Evolutionary conservation across 2,888 invertebrate species (phyloP).

Genomic region (Synanthedon vespiformis): DNA sequence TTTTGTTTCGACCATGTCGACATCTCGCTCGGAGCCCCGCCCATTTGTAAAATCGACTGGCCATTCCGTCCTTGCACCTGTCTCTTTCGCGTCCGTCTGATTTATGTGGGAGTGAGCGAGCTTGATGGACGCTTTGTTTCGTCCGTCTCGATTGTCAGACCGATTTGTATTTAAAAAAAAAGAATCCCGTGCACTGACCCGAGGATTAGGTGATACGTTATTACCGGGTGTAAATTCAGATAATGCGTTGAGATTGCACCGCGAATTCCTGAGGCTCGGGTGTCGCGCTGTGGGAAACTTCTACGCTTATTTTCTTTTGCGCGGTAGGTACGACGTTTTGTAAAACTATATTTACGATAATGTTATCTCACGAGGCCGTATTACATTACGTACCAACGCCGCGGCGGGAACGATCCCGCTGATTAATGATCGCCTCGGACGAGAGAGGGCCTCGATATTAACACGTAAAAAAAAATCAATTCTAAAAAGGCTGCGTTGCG

Average conservation of each 20-base stretch:
- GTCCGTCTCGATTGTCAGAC: conserved; percentile 46
- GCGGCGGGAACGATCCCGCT: conserved; percentile 25
- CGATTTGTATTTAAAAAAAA: conserved; percentile 36
- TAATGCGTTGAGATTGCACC: conserved; percentile 51
- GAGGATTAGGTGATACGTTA: conserved; percentile 43
- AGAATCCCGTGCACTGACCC: conserved; percentile 29
- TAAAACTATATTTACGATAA: conserved; percentile 65
- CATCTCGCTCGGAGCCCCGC: conserved; percentile 63
- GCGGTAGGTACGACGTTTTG: conserved; percentile 54
- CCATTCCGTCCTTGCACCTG: conserved; percentile 60
- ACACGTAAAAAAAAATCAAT: conserved; percentile 30
- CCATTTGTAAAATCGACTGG: conserved; percentile 69
- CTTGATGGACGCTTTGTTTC: conserved; percentile 68
- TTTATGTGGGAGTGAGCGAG: conserved; percentile 69
- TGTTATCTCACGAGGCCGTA: conserved; percentile 48
- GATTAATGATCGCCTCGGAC: conserved; percentile 48
- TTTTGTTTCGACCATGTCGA: conserved; percentile 60
- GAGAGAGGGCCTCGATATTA: conserved; percentile 26
- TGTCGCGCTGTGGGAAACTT: conserved; percentile 42
- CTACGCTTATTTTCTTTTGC: conserved; percentile 34
- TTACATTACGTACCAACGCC: conserved; percentile 44
- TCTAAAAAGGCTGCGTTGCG: conserved; percentile 19
- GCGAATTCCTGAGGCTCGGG: conserved; percentile 47
- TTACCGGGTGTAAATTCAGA: conserved; percentile 51
- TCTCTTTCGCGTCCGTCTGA: conserved; percentile 64